Evolutionary conservation across 2,797 vertebrate genomes (phyloP).

Genomic region (Helicolenus hilgendorfi): DNA sequence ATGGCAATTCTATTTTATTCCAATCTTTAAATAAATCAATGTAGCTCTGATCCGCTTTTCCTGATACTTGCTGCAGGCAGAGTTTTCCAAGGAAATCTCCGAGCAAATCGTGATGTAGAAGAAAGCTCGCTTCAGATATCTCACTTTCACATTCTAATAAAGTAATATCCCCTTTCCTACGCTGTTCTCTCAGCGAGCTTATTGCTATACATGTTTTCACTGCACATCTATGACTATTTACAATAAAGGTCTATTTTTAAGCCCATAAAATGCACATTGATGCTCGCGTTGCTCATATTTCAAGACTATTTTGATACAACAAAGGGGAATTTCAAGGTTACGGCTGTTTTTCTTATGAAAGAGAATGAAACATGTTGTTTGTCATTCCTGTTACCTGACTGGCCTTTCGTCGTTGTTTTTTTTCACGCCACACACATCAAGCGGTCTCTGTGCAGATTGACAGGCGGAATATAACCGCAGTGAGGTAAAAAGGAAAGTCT

Average conservation of each 20-base stretch:
- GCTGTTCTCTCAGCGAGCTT: background rate
- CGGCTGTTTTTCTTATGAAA: constrained; percentile 6
- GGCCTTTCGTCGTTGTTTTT: background rate
- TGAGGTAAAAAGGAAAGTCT: constrained; percentile 45
- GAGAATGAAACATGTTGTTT: background rate
- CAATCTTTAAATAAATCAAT: constrained; percentile 40
- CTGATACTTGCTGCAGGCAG: constrained; percentile 21
- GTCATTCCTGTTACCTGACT: constrained; percentile 12
- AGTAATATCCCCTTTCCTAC: background rate
- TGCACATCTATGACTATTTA: constrained; percentile 4
- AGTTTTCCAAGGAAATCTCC: constrained; percentile 34
- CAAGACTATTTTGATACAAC: background rate
- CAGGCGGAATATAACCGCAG: constrained; percentile 28
- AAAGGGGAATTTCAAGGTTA: background rate
- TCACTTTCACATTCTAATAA: constrained; percentile 7
- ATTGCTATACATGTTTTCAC: background rate
- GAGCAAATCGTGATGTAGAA: constrained; percentile 1
- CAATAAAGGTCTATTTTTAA: background rate
- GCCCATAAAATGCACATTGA: background rate
- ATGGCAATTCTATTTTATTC: constrained; percentile 32
- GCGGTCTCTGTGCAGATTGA: constrained; percentile 27
- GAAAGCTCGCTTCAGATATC: constrained; percentile 12
- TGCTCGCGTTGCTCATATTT: background rate
- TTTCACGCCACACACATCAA: constrained; percentile 3
- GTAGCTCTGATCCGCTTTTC: constrained; percentile 17